These are phyloP conservation scores for Sebastes hubbsi DNA, from an alignment of 2,797 vertebrate species.

Conservation along the genomic window DNA sequence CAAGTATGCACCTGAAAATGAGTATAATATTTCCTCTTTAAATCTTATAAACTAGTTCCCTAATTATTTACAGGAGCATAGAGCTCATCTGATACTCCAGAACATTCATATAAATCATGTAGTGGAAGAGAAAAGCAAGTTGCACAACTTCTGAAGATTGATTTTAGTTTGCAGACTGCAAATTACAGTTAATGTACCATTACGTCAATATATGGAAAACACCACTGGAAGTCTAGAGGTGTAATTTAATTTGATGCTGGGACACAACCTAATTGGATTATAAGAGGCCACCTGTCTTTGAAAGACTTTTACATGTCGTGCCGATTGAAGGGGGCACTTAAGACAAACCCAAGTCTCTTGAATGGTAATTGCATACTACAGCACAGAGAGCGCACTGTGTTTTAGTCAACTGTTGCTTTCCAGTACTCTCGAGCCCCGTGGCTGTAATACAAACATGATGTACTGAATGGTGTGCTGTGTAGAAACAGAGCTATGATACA, in stretches of 20 bases:
- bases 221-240: slow-evolving; percentile 47
- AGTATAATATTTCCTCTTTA: no score
- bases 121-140: slow-evolving; percentile 46
- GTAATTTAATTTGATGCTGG: slow-evolving; percentile 67
- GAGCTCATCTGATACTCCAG: slow-evolving; percentile 14
- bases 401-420: slow-evolving; percentile 38
- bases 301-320: slow-evolving; percentile 67
- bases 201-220: slow-evolving; percentile 54
- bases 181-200: slow-evolving; percentile 66
- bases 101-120: slow-evolving; percentile 39
- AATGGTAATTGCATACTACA: slow-evolving; percentile 59
- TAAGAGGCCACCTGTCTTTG: slow-evolving; percentile 65
- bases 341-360: slow-evolving; percentile 55
- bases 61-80: slow-evolving; percentile 6
- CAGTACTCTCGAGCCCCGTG: slow-evolving; percentile 45
- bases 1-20: no score
- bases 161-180: slow-evolving; percentile 54
- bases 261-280: slow-evolving; percentile 68
- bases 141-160: slow-evolving; percentile 47
- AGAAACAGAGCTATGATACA: slow-evolving; percentile 41
- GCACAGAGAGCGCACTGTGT: slow-evolving; percentile 52
- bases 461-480: slow-evolving; percentile 24
- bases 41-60: slow-evolving; percentile 10
- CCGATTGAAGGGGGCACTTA: slow-evolving; percentile 63
- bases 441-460: slow-evolving; percentile 64